These are phyloP conservation scores for Ailuropoda melanoleuca DNA, from an alignment of 2,113 vertebrate genomes.

Conservation along the genomic window DNA sequence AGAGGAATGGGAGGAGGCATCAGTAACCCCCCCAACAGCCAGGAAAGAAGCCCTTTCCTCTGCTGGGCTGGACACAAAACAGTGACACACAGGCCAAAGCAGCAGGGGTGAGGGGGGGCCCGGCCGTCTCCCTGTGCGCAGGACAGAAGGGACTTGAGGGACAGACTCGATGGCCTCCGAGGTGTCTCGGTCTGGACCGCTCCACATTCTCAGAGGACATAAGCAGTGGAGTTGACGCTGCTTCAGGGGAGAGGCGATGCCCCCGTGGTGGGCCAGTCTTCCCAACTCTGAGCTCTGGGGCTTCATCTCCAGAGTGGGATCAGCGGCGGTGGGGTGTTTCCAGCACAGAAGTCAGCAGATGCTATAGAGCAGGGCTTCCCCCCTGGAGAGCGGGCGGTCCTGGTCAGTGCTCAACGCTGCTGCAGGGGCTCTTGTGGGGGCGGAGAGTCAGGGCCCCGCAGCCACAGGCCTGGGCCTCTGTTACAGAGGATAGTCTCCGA, in stretches of 20 bases:
- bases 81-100: background rate
- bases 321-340: fast-evolving
- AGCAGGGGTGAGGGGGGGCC: background rate
- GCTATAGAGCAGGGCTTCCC: fast-evolving
- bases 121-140: fast-evolving
- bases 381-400: background rate
- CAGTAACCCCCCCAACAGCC: background rate
- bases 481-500: conserved; percentile 81
- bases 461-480: background rate
- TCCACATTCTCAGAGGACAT: background rate
- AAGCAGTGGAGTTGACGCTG: background rate
- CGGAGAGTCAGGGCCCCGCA: fast-evolving
- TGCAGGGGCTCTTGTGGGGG: too few species aligned
- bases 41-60: background rate
- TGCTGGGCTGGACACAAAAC: background rate
- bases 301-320: background rate
- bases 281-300: background rate
- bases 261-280: fast-evolving
- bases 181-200: background rate
- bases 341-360: background rate
- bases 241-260: too few species aligned
- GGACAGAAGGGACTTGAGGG: background rate
- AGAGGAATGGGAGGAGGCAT: background rate
- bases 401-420: background rate
- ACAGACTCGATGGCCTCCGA: background rate